Evolutionary conservation across 2,113 vertebrate genomes (phyloP).

Genomic region (Tylochromis polylepis): DNA sequence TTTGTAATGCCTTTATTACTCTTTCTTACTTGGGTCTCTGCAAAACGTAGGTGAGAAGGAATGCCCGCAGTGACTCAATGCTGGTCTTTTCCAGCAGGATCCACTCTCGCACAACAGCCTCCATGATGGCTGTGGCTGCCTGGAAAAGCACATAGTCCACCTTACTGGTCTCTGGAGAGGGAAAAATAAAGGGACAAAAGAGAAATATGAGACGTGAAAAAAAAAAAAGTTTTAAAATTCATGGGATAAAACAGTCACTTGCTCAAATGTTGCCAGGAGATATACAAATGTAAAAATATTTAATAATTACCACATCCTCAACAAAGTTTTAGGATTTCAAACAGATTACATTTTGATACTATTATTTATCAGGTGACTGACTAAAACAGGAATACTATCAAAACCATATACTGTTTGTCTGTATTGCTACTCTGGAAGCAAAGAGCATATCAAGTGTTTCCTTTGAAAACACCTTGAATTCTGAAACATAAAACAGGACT

Average conservation of each 20-base stretch:
- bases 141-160: constrained; percentile 99
- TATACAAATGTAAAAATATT: no score
- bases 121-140: constrained; percentile 97
- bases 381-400: no score
- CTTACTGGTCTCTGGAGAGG: constrained; percentile 91
- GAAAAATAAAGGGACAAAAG: accelerated
- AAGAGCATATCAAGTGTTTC: no score
- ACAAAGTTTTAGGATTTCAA: no score
- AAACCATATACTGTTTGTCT: no score
- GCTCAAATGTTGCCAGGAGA: no score
- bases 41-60: constrained; percentile 97
- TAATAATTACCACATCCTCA: no score
- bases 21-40: constrained; percentile 92
- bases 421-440: no score
- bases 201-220: background rate
- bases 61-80: constrained; percentile 93
- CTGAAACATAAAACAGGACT: accelerated
- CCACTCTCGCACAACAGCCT: constrained; percentile 98
- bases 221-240: background rate
- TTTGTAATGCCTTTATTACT: background rate
- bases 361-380: no score
- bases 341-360: no score
- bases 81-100: constrained; percentile 94
- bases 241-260: background rate
- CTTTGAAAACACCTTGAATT: background rate